Evolutionary conservation across 1,140 invertebrate species (phyloP).

Genomic region (Paraescarpia echinospica): DNA sequence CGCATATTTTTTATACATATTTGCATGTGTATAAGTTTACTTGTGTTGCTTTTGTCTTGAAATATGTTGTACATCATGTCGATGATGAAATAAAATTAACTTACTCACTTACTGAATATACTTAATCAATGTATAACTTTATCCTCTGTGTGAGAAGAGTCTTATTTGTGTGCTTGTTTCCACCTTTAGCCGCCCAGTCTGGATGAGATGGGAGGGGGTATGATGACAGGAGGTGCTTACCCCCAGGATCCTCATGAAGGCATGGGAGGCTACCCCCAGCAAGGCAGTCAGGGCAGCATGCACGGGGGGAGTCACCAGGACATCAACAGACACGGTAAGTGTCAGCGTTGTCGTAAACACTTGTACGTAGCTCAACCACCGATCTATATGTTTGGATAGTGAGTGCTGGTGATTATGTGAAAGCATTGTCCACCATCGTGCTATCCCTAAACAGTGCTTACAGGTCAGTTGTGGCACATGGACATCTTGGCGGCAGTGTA

Average conservation of each 20-base stretch:
- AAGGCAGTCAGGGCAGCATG: conserved; percentile 15
- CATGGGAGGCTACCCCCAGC: background rate
- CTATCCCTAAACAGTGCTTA: no score
- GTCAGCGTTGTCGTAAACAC: background rate
- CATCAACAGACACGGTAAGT: conserved; percentile 2
- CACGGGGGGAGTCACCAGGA: conserved; percentile 9
- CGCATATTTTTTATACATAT: no score
- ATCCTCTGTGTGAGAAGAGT: background rate
- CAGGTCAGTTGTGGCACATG: no score
- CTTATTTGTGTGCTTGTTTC: conserved; percentile 13
- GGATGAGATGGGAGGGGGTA: conserved; percentile 6
- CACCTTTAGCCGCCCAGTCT: conserved; percentile 9
- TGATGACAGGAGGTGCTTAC: conserved; percentile 9
- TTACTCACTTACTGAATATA: no score
- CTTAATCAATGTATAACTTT: background rate
- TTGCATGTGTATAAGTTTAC: no score
- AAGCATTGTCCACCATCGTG: no score
- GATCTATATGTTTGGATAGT: no score
- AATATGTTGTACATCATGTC: no score
- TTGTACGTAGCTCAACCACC: background rate
- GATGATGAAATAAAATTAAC: no score
- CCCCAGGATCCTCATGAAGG: conserved; percentile 6
- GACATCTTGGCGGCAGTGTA: no score
- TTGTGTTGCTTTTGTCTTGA: no score
- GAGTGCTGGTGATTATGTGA: no score